Conservation (phyloP, 1,140 invertebrate species). For the Coptotermes formosanus region DNA sequence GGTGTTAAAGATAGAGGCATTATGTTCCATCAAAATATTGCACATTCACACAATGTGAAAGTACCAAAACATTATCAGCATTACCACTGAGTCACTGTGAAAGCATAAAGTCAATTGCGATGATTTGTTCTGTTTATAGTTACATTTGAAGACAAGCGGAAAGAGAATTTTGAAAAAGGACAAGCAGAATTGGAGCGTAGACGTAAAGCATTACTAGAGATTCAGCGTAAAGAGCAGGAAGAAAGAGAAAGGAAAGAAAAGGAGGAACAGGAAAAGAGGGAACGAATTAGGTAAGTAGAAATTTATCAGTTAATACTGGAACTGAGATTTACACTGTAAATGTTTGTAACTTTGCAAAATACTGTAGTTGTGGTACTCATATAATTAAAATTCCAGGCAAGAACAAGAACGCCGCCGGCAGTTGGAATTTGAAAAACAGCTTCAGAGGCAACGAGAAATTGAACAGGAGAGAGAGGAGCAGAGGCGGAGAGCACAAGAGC, state of each 20-base stretch:
- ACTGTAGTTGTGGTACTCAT: background rate
- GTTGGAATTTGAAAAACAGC: constrained; percentile 69
- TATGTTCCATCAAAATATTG: no score
- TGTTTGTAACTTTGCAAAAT: background rate
- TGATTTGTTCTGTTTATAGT: constrained; percentile 49
- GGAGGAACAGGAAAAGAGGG: constrained; percentile 81
- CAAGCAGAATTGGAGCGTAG: constrained; percentile 94
- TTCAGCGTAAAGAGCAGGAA: constrained; percentile 86
- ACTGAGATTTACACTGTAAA: background rate
- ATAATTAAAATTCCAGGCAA: constrained; percentile 44
- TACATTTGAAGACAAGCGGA: constrained; percentile 94
- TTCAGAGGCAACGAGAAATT: constrained; percentile 79
- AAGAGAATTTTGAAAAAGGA: constrained; percentile 97
- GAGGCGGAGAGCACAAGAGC: constrained; percentile 68
- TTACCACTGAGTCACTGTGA: no score
- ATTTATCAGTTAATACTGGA: background rate
- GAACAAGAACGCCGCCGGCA: constrained; percentile 67
- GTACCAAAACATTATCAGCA: background rate
- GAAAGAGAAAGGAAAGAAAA: constrained; percentile 89
- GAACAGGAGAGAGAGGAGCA: constrained; percentile 72
- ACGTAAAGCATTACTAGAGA: constrained; percentile 80
- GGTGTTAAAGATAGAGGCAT: no score
- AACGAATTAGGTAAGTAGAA: constrained; percentile 64
- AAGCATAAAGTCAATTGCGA: no score
- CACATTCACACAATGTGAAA: no score